Base-by-base conservation (phyloP, 2,888 invertebrate genomes). In the Portevinia maculata region DNA sequence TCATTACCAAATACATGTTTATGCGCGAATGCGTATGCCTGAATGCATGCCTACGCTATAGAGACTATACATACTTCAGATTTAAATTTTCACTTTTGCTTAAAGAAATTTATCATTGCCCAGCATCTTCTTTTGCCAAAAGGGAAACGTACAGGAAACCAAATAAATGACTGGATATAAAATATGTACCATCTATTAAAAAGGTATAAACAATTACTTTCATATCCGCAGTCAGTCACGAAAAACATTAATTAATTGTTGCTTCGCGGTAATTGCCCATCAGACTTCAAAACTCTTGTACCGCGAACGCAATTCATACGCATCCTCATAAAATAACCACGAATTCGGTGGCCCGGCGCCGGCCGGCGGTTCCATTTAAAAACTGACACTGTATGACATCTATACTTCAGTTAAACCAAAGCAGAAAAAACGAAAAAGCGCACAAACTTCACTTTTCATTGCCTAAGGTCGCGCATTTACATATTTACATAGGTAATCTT, bases 51-150 rank as follows among this genome's bases (percentile, higher is more conserved):
- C 57, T 62, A 48, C 24, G 52, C 70, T 41, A 17, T 44, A 71
- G 70, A 76, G 44, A 76, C 78, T 62, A 73, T 83, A 83, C 70
- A 73, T 83, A 83, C 70, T 83, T 71, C 55, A 83, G 71, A 83
- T 83, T 83, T 57, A 78, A 78, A 83, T 83, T 83, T 83, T 83
- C 83, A 83, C 83, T 83, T 83, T 83, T 83, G 59, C 78, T 48
- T 50, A 30, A 57, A 78, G 83, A 67, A 78, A 83, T 78, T 83
- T 83, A 83, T 83, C 83, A 83, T 60, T 83, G 83, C 73, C 83
- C 60, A 73, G 67, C 71, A 78, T 83, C 83, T 71, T 71, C 60
- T 76, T 76, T 71, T 81, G 70, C 59, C 44, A 71, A 65, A 39
- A 39, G 1, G 13, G 5, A 24, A 24, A 2, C 24, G 5, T 3